Percentiles rank a stretch among this genome's conserved stretches.
Conservation (phyloP, 2,888 invertebrate genomes). For the Podabrus alpinus region DNA sequence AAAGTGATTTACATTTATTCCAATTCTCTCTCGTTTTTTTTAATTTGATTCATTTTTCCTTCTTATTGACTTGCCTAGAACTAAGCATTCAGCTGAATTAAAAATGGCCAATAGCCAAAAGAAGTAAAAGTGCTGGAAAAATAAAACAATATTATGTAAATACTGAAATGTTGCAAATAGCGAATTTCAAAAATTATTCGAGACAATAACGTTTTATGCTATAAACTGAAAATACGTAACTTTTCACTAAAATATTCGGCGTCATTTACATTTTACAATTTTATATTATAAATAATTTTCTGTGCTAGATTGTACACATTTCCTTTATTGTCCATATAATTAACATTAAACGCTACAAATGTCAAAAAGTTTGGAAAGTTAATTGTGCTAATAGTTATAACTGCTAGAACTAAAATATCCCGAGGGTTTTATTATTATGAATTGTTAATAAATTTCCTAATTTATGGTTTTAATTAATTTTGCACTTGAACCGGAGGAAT, state of each 20-base stretch:
- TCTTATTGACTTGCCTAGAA: background rate
- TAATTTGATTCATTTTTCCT: background rate
- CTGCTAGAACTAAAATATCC: background rate
- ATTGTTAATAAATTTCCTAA: background rate
- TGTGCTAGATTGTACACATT: background rate
- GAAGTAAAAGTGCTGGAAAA: background rate
- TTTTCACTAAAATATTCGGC: background rate
- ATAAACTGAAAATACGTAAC: background rate
- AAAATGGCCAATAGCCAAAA: background rate
- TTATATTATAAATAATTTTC: background rate
- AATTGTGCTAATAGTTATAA: background rate
- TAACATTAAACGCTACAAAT: background rate
- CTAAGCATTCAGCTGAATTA: background rate
- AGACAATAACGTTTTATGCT: background rate
- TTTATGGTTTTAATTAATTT: background rate
- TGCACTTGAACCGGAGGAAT: background rate
- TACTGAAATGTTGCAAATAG: no score
- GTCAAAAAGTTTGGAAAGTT: background rate
- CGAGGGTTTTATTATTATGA: background rate
- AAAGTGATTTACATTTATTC: background rate
- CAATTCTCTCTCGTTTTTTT: background rate
- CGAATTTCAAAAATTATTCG: background rate
- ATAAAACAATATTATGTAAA: no score
- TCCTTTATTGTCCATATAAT: background rate
- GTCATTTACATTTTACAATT: background rate